A percentile compares a stretch with the other conserved stretches of the same genome.
Conservation (phyloP, 2,888 invertebrate genomes). For the Lasioglossum zephyrum region DNA sequence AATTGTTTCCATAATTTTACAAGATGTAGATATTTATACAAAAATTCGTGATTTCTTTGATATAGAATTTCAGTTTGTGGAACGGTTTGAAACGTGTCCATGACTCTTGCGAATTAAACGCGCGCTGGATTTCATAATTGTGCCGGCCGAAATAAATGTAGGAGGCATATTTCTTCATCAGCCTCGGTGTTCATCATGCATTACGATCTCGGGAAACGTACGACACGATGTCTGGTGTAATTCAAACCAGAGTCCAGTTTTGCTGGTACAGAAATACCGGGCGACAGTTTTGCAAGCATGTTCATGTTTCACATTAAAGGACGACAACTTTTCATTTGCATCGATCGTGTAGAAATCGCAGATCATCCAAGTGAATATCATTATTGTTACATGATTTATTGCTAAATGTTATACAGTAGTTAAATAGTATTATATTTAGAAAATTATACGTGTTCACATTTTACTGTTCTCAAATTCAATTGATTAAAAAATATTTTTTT, state of each 20-base stretch:
- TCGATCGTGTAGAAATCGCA: not conserved
- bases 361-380: not conserved
- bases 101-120: slow-evolving; percentile 25
- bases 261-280: slow-evolving; percentile 71
- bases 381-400: not conserved
- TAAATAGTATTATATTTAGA: too few species aligned
- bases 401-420: not conserved
- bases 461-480: not conserved
- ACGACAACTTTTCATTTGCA: slow-evolving; percentile 58
- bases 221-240: slow-evolving; percentile 68
- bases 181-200: slow-evolving; percentile 42
- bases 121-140: slow-evolving; percentile 32
- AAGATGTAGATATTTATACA: not conserved
- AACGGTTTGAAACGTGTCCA: not conserved
- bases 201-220: slow-evolving; percentile 58
- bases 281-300: slow-evolving; percentile 67
- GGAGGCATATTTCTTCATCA: slow-evolving; percentile 43
- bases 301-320: slow-evolving; percentile 60
- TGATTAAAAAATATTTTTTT: not conserved
- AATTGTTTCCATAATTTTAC: not conserved
- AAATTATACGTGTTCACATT: too few species aligned
- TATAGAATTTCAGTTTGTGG: not conserved
- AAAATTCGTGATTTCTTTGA: not conserved
- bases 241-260: slow-evolving; percentile 65
- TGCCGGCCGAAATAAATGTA: slow-evolving; percentile 37